Conservation (phyloP, 1,140 invertebrate genomes). For the Musca domestica region DNA sequence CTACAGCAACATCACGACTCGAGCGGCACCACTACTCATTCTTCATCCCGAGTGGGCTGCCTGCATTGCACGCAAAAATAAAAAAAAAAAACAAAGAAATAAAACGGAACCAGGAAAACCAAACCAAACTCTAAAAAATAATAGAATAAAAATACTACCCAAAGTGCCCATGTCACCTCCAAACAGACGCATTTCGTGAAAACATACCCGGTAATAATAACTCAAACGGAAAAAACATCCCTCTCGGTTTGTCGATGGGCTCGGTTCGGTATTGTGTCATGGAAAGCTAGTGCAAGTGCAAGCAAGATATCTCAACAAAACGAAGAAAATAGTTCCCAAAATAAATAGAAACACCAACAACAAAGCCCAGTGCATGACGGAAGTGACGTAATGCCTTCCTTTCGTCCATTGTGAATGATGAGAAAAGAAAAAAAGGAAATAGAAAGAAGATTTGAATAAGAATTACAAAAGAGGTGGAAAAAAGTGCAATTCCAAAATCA, state of each 20-base stretch:
- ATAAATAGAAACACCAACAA: constrained; percentile 8
- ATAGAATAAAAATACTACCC: too few species aligned
- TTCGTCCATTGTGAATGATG: constrained; percentile 10
- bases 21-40: background rate
- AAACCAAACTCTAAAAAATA: too few species aligned
- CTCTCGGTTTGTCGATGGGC: too few species aligned
- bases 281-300: constrained; percentile 17
- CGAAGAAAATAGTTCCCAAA: background rate
- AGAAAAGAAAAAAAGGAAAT: constrained; percentile 6
- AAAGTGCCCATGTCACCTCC: too few species aligned
- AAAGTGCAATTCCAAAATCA: too few species aligned
- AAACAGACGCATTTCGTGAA: too few species aligned
- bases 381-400: constrained; percentile 25
- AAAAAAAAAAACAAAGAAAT: background rate
- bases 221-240: too few species aligned
- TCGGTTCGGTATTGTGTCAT: background rate
- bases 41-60: background rate
- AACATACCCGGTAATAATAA: too few species aligned
- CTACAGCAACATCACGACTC: background rate
- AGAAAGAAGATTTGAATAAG: background rate
- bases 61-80: background rate
- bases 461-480: background rate
- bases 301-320: background rate
- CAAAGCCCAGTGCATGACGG: constrained; percentile 14
- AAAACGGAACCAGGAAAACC: background rate